Evolutionary conservation across 2,797 vertebrate genomes (phyloP).

Genomic region (Loriculus beryllinus): DNA sequence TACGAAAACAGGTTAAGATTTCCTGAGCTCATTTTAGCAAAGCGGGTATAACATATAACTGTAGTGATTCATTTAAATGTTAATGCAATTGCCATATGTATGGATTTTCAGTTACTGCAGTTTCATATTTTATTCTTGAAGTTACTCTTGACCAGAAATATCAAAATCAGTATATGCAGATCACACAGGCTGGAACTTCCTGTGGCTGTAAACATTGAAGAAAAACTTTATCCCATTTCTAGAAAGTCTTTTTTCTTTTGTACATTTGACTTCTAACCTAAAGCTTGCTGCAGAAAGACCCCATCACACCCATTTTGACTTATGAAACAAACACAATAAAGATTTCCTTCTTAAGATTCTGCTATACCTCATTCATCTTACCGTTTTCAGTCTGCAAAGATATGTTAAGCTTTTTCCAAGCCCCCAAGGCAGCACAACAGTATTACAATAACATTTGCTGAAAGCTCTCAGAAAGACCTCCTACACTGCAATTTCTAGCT

Average conservation of each 20-base stretch:
- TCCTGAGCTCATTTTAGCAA: not conserved
- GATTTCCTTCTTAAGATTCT: conserved; percentile 13
- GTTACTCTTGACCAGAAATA: not conserved
- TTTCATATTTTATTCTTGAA: not conserved
- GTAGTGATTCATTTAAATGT: not conserved
- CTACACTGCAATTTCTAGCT: not conserved
- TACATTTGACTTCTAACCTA: conserved; percentile 1
- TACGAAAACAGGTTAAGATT: not conserved
- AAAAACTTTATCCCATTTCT: not conserved
- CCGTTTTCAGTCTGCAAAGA: conserved; percentile 8
- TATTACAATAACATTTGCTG: conserved; percentile 44
- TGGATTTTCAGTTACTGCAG: not conserved
- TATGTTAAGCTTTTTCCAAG: not conserved
- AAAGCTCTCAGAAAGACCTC: conserved; percentile 40
- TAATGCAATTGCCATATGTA: not conserved
- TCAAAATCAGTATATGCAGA: not conserved
- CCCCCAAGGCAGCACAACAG: not conserved
- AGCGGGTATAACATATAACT: not conserved
- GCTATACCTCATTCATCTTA: conserved; percentile 37
- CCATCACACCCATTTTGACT: not conserved
- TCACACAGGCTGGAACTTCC: not conserved
- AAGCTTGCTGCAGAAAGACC: not conserved
- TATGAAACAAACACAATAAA: conserved; percentile 21
- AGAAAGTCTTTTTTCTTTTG: not conserved
- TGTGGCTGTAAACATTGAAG: not conserved